Conservation (phyloP, 2,797 vertebrate species). For the Anas capensis region DNA sequence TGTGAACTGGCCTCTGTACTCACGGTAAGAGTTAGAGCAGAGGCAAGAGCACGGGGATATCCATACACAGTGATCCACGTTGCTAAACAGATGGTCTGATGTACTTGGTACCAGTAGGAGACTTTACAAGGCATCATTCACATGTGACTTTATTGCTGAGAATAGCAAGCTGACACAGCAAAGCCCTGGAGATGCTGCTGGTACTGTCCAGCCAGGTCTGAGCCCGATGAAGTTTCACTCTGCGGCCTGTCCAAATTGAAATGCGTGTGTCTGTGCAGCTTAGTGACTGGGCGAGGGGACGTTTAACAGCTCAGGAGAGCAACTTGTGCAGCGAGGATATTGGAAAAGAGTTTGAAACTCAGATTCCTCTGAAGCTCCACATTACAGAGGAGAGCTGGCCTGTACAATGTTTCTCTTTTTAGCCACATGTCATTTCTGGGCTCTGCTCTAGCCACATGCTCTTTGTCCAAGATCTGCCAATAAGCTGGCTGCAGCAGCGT, state of each 20-base stretch:
- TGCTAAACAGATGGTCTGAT: conserved; percentile 28
- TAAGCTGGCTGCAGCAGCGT: neutral
- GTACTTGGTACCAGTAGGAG: neutral
- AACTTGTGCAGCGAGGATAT: neutral
- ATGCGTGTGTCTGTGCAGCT: neutral
- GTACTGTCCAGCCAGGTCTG: neutral
- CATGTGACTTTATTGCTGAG: neutral
- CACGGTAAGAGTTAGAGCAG: neutral
- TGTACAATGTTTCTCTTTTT: neutral
- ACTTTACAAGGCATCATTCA: conserved; percentile 7
- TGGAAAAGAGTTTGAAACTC: neutral
- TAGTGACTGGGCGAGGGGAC: neutral
- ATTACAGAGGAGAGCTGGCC: neutral
- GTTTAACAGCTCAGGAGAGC: neutral
- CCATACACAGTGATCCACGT: neutral
- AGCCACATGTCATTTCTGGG: neutral
- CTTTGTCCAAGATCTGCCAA: neutral
- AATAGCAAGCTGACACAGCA: neutral
- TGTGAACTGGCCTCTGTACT: neutral
- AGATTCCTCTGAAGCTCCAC: neutral
- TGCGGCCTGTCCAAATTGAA: neutral
- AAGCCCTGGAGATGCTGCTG: neutral
- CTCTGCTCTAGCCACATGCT: neutral
- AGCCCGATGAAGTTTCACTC: neutral
- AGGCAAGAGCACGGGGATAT: neutral